Conservation (phyloP, 2,797 vertebrate genomes). For the Phataginus tetradactyla region DNA sequence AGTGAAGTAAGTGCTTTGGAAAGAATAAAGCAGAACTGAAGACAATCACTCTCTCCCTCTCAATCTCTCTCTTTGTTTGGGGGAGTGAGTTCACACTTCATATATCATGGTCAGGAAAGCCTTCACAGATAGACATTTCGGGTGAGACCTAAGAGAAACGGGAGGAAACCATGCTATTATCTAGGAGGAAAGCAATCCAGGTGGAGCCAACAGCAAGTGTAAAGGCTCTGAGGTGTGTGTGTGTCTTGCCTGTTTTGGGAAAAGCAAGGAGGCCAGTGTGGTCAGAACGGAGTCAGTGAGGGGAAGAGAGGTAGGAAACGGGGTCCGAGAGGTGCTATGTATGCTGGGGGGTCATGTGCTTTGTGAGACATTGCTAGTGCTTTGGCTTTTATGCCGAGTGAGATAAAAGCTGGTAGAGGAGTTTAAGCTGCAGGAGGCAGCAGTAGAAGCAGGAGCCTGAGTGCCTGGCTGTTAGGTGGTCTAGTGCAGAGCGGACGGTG, state of each 20-base stretch:
- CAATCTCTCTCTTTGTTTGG: not conserved
- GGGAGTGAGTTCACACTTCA: not conserved
- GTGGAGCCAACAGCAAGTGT: not conserved
- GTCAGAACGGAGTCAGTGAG: not conserved
- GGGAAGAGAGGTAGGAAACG: not conserved
- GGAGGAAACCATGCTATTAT: not conserved
- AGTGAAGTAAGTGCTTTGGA: not conserved
- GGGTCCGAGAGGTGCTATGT: not conserved
- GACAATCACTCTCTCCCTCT: not conserved
- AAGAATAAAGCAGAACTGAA: constrained; percentile 17
- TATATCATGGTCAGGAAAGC: not conserved
- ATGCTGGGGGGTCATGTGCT: not conserved
- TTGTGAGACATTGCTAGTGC: not conserved
- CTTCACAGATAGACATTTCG: not conserved
- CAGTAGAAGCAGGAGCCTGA: not conserved
- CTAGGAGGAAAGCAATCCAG: not conserved
- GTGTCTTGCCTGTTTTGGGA: not conserved
- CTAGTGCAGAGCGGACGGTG: not conserved
- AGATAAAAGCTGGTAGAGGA: not conserved
- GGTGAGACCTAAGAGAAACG: not conserved
- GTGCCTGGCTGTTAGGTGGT: not conserved
- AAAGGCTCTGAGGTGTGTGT: not conserved
- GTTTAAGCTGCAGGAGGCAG: not conserved
- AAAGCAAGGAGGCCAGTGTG: not conserved
- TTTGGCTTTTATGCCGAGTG: not conserved